Base-by-base conservation (phyloP, 2,797 vertebrate genomes). In the Nyctalus aviator region DNA sequence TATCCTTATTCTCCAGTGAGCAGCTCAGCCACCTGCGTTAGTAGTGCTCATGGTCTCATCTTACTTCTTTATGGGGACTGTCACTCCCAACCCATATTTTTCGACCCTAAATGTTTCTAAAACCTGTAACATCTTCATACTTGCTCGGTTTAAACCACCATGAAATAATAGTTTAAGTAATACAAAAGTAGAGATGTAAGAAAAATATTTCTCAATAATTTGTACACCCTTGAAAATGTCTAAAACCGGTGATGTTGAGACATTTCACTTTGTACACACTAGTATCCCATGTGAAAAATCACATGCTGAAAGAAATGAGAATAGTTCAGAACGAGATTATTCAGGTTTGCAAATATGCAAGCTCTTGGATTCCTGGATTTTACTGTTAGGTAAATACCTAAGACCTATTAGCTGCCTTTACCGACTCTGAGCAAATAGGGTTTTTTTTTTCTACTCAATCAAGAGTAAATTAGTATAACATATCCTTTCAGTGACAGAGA, bases 381-480 rank as follows among this genome's bases (percentile, higher is more conserved):
- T 84, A 66, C n/a, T 92, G 35, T 84, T 90, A 13, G 69, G 32
- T 92, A 92, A 92, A 86, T 69, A 92, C 14, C 90, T 30, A 94
- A 76, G 77, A 95, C 23, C 44, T 88, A 46, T 84, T 84, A 53
- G 27, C 55, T 82, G 48, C 46, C 75, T 93, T 96, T 94, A 90
- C 66, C 37, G 75, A 77, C 46, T 86, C 71, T 92, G 53, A 93
- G 48, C 68, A 95, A 94, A 87, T 0, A 88, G 79, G 37, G 37
- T 6, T 41, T 41, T 86, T 95, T 91, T 90, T 90, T 79, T 68
- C 78, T 75, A 79, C 32, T 95, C 76, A 92, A 84, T 93, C 86
- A 91, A 79, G 59, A 96, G 62, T 86, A 93, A 95, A 91, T 93
- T 95, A 82, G 78, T 92, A 86, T 86, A 76, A 84, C 57, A 73